These are phyloP conservation scores for Antigone vipio DNA, from an alignment of 2,113 vertebrate genomes.

Conservation along the genomic window DNA sequence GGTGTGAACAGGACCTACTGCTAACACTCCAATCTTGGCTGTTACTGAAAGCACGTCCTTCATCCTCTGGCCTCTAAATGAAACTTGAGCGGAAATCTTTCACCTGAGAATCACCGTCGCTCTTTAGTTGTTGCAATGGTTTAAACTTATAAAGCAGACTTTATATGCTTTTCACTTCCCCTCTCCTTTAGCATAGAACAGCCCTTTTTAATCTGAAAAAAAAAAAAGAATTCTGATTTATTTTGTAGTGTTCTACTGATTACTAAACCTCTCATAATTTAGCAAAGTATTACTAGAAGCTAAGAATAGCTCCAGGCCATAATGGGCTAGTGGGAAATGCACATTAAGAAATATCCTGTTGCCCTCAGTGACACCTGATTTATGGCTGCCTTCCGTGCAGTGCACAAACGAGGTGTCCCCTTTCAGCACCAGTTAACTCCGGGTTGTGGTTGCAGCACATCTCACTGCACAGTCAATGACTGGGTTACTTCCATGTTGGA, in stretches of 20 bases:
- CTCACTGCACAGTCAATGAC: neutral
- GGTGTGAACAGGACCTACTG: neutral
- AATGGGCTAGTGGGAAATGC: neutral
- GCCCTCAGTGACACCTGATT: neutral
- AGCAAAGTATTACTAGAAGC: neutral
- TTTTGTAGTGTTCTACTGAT: neutral
- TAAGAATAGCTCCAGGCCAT: neutral
- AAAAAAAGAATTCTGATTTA: neutral
- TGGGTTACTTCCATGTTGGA: neutral
- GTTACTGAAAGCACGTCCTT: neutral
- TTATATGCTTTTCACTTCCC: neutral
- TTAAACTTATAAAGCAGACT: neutral
- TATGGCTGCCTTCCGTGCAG: neutral
- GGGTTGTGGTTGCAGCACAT: neutral
- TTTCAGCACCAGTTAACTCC: neutral
- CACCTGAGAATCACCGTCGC: neutral
- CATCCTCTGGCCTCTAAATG: neutral
- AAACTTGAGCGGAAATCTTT: neutral
- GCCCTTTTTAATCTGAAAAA: neutral
- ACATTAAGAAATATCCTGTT: neutral
- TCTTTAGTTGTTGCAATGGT: neutral
- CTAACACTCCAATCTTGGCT: neutral
- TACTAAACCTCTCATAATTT: neutral
- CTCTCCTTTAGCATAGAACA: neutral
- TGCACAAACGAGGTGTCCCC: neutral